Base-by-base conservation (phyloP, 2,113 vertebrate species). In the Hypanus sabinus region DNA sequence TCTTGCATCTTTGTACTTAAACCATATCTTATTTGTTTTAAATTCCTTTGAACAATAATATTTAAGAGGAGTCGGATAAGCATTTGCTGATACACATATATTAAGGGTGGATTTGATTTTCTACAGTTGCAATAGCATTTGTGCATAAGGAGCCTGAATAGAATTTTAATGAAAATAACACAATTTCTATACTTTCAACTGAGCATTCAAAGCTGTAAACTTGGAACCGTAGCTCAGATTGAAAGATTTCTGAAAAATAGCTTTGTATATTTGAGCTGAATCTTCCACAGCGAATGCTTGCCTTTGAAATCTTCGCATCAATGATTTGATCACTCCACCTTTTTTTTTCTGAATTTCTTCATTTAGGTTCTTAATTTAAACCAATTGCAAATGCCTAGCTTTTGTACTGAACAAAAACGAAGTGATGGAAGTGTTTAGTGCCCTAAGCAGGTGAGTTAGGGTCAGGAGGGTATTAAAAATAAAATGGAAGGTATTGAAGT, bases 61-160 rank as follows among this genome's bases (percentile, higher is more conserved):
- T 96, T 95, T 95, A 95, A 94, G 73, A 94, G 87, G 95, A 96
- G 95, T 96, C 91, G 96, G 95, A 96, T 95, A 95, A 96, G 95
- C 95, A 94, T 95, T 0, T 0, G 93, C 91, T 95, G 95, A 81
- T 94, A 94, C 95, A 94, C 94, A 95, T 94, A 95, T 95, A 95
- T 95, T 95, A 95, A 95, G 94, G 94, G 94, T 94, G 96, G 95
- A 96, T 96, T 95, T 95, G 94, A 95, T 96, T 95, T 95, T 94
- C 95, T 95, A 73, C 33, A 94, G 95, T 70, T 95, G 46, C 0
- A 0, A 94, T 96, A 95, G 94, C 94, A 96, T 96, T 96, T 94
- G 91, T 95, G 96, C 95, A 95, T 80, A 94, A 95, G 95, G 94
- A 95, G 95, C 95, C 95, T 95, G 94, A 94, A 95, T 94, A 95